These are phyloP conservation scores for Camponotus floridanus DNA, from an alignment of 1,140 invertebrate genomes.

Conservation along the genomic window DNA sequence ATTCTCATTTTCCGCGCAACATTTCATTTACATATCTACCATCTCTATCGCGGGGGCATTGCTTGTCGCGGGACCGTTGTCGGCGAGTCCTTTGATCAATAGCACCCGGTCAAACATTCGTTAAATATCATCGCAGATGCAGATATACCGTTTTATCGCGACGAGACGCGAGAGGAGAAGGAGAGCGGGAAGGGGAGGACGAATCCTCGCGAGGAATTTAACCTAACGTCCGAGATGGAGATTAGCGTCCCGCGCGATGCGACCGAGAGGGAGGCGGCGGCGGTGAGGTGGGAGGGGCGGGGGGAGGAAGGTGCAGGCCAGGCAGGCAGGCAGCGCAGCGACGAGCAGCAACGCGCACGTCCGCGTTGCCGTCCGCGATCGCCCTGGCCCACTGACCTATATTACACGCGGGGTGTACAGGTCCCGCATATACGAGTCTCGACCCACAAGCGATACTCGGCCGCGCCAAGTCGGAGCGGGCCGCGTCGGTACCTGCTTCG, in stretches of 20 bases:
- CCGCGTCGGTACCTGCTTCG: slow-evolving; percentile 53
- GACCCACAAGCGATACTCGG: slow-evolving; percentile 78
- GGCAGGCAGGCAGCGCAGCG: neutral
- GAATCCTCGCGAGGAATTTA: neutral
- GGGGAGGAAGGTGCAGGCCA: neutral
- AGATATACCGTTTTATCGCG: too few species aligned
- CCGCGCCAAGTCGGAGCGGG: slow-evolving; percentile 69
- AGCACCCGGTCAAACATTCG: neutral
- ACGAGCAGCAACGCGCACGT: slow-evolving; percentile 81
- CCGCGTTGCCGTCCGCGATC: slow-evolving; percentile 83
- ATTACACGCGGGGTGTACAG: slow-evolving; percentile 82
- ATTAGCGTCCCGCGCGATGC: neutral
- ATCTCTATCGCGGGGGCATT: neutral
- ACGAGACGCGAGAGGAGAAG: neutral
- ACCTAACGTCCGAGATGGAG: neutral
- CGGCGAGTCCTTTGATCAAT: slow-evolving; percentile 17
- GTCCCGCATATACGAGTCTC: slow-evolving; percentile 82
- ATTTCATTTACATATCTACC: slow-evolving; percentile 44
- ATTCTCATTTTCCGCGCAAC: slow-evolving; percentile 26
- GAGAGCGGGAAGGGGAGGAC: neutral
- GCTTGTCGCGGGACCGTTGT: slow-evolving; percentile 19
- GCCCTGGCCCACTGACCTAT: slow-evolving; percentile 87
- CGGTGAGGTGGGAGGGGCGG: too few species aligned
- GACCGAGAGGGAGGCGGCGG: neutral
- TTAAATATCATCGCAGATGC: neutral